Conservation (phyloP, 2,113 vertebrate genomes). For the Leuciscus idus region DNA sequence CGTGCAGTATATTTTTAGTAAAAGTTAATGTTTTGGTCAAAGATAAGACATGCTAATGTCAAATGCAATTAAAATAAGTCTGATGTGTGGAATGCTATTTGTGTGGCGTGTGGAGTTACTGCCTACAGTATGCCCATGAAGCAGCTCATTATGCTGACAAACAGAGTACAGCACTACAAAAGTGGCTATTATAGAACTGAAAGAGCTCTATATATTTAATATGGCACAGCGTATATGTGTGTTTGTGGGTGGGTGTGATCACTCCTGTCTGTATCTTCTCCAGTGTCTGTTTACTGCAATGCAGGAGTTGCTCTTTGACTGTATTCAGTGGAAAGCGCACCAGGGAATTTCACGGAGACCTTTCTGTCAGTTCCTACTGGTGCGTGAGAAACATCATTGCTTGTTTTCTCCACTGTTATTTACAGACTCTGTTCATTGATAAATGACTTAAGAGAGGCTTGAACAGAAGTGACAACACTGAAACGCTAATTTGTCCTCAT, state of each 20-base stretch:
- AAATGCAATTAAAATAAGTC: neutral
- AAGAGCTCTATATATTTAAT: constrained; percentile 25
- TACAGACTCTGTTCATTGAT: constrained; percentile 20
- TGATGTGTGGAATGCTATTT: neutral
- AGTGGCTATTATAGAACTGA: neutral
- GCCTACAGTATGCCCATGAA: neutral
- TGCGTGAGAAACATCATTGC: constrained; percentile 37
- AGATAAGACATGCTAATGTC: neutral
- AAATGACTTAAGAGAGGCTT: constrained; percentile 30
- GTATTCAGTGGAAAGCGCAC: constrained; percentile 24
- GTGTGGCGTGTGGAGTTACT: neutral
- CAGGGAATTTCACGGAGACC: constrained; percentile 29
- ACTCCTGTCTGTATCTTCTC: constrained; percentile 40
- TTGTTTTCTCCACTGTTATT: constrained; percentile 45
- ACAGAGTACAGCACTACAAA: neutral
- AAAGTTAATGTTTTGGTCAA: no score
- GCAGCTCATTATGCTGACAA: neutral
- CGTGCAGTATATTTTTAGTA: no score
- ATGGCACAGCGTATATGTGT: constrained; percentile 28
- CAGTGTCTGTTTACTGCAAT: constrained; percentile 60
- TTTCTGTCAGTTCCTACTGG: constrained; percentile 27
- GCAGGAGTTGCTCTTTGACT: constrained; percentile 51
- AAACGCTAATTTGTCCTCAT: constrained; percentile 44
- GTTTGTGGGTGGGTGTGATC: constrained; percentile 20
- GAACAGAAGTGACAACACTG: constrained; percentile 26